These are phyloP conservation scores for Anabacerthia variegaticeps DNA, from an alignment of 2,797 vertebrate genomes.

Conservation along the genomic window DNA sequence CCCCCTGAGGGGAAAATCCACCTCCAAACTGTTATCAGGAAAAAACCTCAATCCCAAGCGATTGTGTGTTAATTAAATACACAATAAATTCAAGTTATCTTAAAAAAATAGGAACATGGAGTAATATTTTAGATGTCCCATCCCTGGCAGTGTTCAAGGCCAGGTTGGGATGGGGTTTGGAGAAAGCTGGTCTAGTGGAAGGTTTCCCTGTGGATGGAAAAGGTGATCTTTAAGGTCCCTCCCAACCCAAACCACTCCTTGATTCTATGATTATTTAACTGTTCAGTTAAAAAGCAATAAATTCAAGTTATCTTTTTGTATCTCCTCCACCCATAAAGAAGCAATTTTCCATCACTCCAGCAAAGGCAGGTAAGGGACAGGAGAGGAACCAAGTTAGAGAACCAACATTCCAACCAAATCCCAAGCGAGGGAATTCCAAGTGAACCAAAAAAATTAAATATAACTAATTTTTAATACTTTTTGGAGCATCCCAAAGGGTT, in stretches of 20 bases:
- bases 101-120: background rate
- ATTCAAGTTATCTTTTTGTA: background rate
- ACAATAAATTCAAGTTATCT: background rate
- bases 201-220: background rate
- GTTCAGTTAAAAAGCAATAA: background rate
- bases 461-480: rapidly evolving
- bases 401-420: background rate
- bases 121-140: background rate
- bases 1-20: background rate
- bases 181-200: background rate
- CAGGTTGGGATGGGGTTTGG: background rate
- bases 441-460: rapidly evolving
- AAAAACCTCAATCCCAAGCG: too few species aligned
- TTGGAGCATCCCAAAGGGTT: background rate
- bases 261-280: background rate
- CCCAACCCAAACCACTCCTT: background rate
- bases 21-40: background rate
- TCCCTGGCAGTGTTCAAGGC: background rate
- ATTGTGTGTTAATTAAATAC: background rate
- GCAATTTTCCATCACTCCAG: background rate
- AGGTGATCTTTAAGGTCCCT: background rate
- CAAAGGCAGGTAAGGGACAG: background rate
- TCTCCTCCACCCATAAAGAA: background rate
- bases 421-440: rapidly evolving
- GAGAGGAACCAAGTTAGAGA: too few species aligned